Percentiles rank a stretch among this genome's conserved stretches.
phyloP scores from a whole-genome alignment of 1,140 invertebrate species.

The Colletes latitarsis region DNA sequence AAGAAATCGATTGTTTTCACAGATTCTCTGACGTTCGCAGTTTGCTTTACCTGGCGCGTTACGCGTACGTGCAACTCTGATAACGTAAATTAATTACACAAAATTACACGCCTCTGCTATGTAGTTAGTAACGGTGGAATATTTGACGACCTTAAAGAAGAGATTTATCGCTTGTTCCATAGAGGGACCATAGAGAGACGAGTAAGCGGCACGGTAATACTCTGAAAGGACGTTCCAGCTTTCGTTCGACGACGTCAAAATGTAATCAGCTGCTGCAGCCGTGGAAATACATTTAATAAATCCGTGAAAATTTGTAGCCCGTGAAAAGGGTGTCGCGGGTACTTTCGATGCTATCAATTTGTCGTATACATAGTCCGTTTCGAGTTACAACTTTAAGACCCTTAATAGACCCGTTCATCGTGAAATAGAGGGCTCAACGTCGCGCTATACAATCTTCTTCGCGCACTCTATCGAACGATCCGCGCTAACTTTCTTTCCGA shows the following conservation, averaged over 20 bases:
- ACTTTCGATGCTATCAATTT: no score
- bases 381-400: not conserved
- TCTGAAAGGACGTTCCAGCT: not conserved
- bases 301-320: not conserved
- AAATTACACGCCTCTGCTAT: not conserved
- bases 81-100: not conserved
- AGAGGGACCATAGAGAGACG: not conserved
- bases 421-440: no score
- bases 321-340: not conserved
- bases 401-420: not conserved
- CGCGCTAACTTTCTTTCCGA: no score
- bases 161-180: not conserved
- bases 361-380: no score
- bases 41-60: not conserved
- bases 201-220: not conserved
- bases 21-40: not conserved
- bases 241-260: not conserved
- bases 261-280: not conserved
- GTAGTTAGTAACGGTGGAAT: not conserved
- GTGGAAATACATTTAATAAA: conserved; percentile 7
- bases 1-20: no score
- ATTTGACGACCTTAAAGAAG: not conserved
- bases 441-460: no score
- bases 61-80: not conserved
- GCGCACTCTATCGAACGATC: no score